Percentiles rank a stretch among this genome's conserved stretches.
Conservation (phyloP, 2,113 vertebrate species). For the Pachypanchax playfairii region DNA sequence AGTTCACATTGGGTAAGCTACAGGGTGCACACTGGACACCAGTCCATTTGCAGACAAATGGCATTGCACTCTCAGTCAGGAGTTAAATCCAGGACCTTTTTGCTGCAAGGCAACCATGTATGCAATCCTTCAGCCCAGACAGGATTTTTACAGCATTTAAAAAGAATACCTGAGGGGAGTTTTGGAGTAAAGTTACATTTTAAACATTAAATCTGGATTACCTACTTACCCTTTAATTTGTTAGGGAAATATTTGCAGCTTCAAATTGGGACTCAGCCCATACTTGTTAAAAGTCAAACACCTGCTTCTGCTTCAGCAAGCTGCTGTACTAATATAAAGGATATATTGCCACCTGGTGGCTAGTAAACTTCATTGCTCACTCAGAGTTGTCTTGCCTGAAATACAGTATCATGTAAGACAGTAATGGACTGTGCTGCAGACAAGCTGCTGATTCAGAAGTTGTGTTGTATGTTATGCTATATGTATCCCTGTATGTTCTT, state of each 20-base stretch:
- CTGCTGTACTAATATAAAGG: slow-evolving; percentile 1
- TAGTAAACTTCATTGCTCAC: slow-evolving; percentile 26
- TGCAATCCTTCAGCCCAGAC: no score
- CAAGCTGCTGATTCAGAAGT: slow-evolving; percentile 10
- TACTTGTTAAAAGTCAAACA: slow-evolving; percentile 4
- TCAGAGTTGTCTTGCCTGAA: neutral
- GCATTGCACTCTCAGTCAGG: no score
- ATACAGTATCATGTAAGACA: neutral
- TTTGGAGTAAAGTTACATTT: neutral
- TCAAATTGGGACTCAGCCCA: neutral
- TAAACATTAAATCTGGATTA: neutral
- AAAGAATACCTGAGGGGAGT: neutral
- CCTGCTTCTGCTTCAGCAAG: slow-evolving; percentile 4
- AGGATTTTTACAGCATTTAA: no score
- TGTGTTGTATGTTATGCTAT: slow-evolving; percentile 6
- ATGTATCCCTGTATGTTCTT: neutral
- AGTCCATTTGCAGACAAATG: no score
- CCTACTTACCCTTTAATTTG: neutral
- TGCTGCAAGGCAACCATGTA: no score
- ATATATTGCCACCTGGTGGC: slow-evolving; percentile 62
- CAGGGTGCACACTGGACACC: no score
- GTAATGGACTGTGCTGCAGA: slow-evolving; percentile 12
- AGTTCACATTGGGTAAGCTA: no score
- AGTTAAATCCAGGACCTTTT: no score
- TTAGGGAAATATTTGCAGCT: neutral